phyloP scores from a whole-genome alignment of 2,113 vertebrate genomes.

The Sinocyclocheilus anshuiensis region DNA sequence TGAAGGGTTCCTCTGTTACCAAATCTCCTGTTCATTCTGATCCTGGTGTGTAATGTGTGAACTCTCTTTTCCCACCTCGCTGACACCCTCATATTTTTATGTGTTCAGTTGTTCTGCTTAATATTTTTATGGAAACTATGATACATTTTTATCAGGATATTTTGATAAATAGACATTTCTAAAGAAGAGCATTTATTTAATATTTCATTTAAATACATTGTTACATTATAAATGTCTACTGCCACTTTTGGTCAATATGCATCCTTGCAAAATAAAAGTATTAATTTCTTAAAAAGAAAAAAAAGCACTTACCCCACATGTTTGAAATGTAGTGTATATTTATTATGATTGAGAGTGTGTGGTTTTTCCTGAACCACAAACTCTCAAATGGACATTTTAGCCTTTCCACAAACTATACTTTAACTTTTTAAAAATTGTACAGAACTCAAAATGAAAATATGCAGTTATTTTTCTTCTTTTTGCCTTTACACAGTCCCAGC shows the following conservation, averaged over 20 bases:
- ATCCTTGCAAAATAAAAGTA: background rate
- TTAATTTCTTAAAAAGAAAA: background rate
- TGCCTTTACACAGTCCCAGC: slow-evolving; percentile 45
- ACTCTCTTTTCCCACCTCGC: slow-evolving; percentile 59
- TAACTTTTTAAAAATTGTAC: slow-evolving; percentile 2
- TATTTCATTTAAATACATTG: too few relatives aligned
- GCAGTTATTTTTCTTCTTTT: background rate
- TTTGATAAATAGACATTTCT: too few relatives aligned
- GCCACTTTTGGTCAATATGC: too few relatives aligned
- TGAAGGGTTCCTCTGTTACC: slow-evolving; percentile 66
- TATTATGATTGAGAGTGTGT: slow-evolving; percentile 26
- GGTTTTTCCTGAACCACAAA: background rate
- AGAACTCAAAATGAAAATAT: background rate
- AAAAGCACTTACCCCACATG: background rate
- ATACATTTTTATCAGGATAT: background rate
- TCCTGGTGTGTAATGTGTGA: slow-evolving; percentile 72
- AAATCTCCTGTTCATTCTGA: slow-evolving; percentile 77
- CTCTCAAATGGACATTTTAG: too few relatives aligned
- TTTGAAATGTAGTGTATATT: slow-evolving; percentile 35
- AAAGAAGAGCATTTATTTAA: too few relatives aligned
- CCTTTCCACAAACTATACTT: slow-evolving; percentile 37
- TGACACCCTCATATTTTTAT: background rate
- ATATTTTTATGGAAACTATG: background rate
- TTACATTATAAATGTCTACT: too few relatives aligned
- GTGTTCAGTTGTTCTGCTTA: background rate